phyloP scores from a whole-genome alignment of 2,113 vertebrate species.

The Tinamus guttatus region DNA sequence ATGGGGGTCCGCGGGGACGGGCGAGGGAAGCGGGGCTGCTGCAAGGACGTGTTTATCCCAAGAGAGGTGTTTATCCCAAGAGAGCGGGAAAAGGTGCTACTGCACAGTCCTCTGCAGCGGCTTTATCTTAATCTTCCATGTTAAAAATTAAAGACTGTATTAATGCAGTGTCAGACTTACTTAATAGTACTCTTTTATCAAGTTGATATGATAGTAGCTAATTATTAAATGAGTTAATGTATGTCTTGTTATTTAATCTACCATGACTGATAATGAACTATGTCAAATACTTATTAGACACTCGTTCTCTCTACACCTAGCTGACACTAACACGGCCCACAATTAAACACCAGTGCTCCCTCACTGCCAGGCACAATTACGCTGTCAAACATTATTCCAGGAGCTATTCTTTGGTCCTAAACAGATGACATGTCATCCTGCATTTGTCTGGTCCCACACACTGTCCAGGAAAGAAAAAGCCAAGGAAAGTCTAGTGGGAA shows the following conservation, averaged over 20 bases:
- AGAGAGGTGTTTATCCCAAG: too few species aligned
- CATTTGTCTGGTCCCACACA: not conserved
- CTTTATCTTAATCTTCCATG: conserved; percentile 38
- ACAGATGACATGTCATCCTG: not conserved
- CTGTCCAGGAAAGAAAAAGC: not conserved
- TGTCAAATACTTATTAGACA: conserved; percentile 47
- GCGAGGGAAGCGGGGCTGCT: too few species aligned
- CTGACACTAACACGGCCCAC: conserved; percentile 11
- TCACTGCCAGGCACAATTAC: not conserved
- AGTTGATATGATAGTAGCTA: conserved; percentile 59
- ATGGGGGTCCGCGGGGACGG: too few species aligned
- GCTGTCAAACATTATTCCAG: not conserved
- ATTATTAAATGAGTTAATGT: conserved; percentile 67
- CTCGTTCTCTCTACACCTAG: conserved; percentile 42
- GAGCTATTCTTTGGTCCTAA: not conserved
- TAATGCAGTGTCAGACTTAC: conserved; percentile 54
- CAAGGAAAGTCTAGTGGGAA: not conserved
- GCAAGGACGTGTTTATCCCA: too few species aligned
- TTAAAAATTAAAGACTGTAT: conserved; percentile 67
- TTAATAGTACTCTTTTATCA: conserved; percentile 66
- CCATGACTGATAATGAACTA: conserved; percentile 50
- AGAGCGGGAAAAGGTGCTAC: not conserved
- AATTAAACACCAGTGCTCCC: not conserved
- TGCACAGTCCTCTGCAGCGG: not conserved
- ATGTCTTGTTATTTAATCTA: conserved; percentile 62